Conservation (phyloP, 2,888 invertebrate species). For the Ctenicera cuprea region DNA sequence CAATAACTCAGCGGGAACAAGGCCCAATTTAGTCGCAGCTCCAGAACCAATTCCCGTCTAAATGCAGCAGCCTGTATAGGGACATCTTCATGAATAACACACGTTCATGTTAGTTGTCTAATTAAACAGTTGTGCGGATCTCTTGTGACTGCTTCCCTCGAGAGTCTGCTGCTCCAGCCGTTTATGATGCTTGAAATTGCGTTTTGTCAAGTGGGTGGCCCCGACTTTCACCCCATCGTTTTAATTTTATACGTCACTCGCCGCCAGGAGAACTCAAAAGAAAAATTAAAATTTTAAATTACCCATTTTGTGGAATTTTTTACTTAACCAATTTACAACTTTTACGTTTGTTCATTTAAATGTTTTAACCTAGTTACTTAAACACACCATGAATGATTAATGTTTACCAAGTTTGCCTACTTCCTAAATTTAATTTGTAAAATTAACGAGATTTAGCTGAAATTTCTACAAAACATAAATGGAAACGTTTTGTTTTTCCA, state of each 20-base stretch:
- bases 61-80: slow-evolving; percentile 43
- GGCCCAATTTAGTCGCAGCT: slow-evolving; percentile 42
- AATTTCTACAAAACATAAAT: too few species aligned
- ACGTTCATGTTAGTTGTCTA: slow-evolving; percentile 62
- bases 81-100: slow-evolving; percentile 60
- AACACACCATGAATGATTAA: too few species aligned
- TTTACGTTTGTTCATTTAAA: background rate
- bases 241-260: slow-evolving; percentile 42
- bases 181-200: slow-evolving; percentile 57
- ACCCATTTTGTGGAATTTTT: background rate
- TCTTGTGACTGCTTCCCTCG: slow-evolving; percentile 52
- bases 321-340: background rate
- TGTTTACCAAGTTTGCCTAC: too few species aligned
- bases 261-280: slow-evolving; percentile 26
- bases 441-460: too few species aligned
- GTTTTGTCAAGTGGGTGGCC: slow-evolving; percentile 48
- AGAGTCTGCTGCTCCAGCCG: slow-evolving; percentile 47
- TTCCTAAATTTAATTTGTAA: too few species aligned
- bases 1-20: slow-evolving; percentile 45
- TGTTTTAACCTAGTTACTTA: background rate
- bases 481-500: too few species aligned
- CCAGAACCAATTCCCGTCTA: slow-evolving; percentile 49
- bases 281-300: slow-evolving; percentile 38
- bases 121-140: slow-evolving; percentile 60
- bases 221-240: slow-evolving; percentile 42